Evolutionary conservation across 2,888 invertebrate genomes (phyloP), one percentile per base, ranked within the genome.

Genomic region (Drosophila neonasuta): DNA sequence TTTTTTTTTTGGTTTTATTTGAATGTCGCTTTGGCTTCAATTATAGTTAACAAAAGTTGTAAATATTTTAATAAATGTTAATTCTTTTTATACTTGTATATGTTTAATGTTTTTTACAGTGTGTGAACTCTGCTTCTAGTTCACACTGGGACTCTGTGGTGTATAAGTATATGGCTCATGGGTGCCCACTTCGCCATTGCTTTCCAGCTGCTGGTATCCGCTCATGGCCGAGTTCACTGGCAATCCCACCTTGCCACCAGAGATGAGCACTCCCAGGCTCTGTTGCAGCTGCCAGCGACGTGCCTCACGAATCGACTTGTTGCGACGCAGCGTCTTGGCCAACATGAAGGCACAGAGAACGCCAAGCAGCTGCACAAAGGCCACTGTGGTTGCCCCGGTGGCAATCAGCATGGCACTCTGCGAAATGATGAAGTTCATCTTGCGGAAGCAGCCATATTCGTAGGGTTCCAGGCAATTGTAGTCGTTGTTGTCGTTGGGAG

Each of bases 271-370:
- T 17, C 90, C 88, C 39, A 91, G 79, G 59, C 89, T 91, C 71
- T 91, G 91, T 61, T 91, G 91, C 17, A 91, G 76, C 89, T 95
- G 94, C 93, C 94, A 95, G 55, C 93, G 93, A 55, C 94, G 93
- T 61, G 94, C 93, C 85, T 94, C 94, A 41, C 94, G 93, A 79
- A 95, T 94, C 0, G 94, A 93, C 90, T 96, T 96, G 67, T 95
- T 94, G 71, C 93, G 93, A 66, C 96, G 94, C 88, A 98, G 95
- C 2, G 96, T 95, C 88, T 95, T 94, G 64, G 97, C 97, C 90
- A 98, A 92, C 91, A 96, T 96, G 90, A 96, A 96, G 2, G 98
- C 96, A 89, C 97, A 97, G 71, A 97, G 92, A 52, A 97, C 95
- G 74, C 97, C 97, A 84, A 97, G 92, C 46, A 97, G 91, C 96